Conservation (phyloP, 2,888 invertebrate species). For the Drosophila paracracens region DNA sequence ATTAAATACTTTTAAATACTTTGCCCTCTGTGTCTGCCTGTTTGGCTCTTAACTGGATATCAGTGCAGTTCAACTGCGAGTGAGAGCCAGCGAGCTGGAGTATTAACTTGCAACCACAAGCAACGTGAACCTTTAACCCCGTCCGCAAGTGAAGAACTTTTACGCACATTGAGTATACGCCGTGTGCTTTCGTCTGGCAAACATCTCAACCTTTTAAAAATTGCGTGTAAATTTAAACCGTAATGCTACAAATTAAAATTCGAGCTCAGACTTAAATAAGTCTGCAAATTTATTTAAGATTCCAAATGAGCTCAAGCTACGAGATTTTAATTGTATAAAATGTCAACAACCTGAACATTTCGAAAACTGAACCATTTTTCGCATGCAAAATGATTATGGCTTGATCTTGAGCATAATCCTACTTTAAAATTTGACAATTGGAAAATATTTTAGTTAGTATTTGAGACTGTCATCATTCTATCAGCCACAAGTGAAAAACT, state of each 20-base stretch:
- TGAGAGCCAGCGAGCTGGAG: not conserved
- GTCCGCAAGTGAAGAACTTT: constrained; percentile 9
- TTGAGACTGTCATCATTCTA: not conserved
- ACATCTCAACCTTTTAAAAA: constrained; percentile 29
- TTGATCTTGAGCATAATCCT: not conserved
- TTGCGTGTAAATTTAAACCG: not conserved
- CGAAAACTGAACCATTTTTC: not conserved
- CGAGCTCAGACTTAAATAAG: not conserved
- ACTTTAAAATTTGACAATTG: not conserved
- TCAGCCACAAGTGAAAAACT: not conserved
- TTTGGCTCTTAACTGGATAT: constrained; percentile 52
- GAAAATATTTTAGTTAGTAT: not conserved
- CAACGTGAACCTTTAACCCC: constrained; percentile 36
- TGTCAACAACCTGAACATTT: no score
- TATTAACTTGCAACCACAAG: constrained; percentile 25
- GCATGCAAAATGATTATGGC: not conserved
- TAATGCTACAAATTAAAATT: not conserved
- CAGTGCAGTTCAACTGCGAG: constrained; percentile 60
- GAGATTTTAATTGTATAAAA: no score
- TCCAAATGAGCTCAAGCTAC: not conserved
- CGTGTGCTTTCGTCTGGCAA: constrained; percentile 22
- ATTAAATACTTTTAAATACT: constrained; percentile 62
- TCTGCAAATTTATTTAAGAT: not conserved
- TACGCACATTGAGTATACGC: constrained; percentile 54
- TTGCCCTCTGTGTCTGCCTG: not conserved